Base-by-base conservation (phyloP, 2,113 vertebrate species). In the Rhegmatorhina hoffmannsi region DNA sequence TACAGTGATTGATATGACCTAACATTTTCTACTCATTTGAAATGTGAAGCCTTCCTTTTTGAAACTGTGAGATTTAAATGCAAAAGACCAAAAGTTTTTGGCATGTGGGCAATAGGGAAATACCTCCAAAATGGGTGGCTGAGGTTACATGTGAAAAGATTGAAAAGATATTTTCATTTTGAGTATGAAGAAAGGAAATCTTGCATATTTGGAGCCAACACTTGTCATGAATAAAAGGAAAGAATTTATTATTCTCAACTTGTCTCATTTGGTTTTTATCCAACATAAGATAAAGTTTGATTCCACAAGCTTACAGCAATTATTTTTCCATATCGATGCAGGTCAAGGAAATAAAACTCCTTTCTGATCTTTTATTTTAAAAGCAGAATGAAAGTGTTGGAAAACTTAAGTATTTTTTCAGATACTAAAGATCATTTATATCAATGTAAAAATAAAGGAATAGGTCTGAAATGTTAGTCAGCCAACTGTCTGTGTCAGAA, bases 391-490 rank as follows among this genome's bases (percentile, higher is more conserved):
- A 25, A 87, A 87, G 6, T 15, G 4, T 68, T 46, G n/a, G 25
- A 70, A 46, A 24, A 11, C 34, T 40, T 44, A 64, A 91, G n/a
- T 49, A 31, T 21, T 68, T 85, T 85, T 85, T 76, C 66, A 77
- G 58, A 53, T 44, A 44, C n/a, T 52, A 63, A 80, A 73, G 69
- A 87, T 46, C n/a, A 47, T 88, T 91, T 80, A 31, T 85, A 73
- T 93, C 84, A 79, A 36, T 50, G 18, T 62, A 84, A 58, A 84
- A 86, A 74, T 84, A 77, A 87, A 83, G 56, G 55, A 80, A 26
- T 52, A 88, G 55, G 47, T 91, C 29, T 89, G 75, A 89, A 93
- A 78, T 87, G 31, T 55, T 94, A 83, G 53, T 50, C 76, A 94
- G 80, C 49, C 90, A 93, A 72, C 80, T 78, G 56, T 44, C 55